These are phyloP conservation scores for Eupithecia centaureata DNA, from an alignment of 2,888 invertebrate genomes.

Conservation along the genomic window DNA sequence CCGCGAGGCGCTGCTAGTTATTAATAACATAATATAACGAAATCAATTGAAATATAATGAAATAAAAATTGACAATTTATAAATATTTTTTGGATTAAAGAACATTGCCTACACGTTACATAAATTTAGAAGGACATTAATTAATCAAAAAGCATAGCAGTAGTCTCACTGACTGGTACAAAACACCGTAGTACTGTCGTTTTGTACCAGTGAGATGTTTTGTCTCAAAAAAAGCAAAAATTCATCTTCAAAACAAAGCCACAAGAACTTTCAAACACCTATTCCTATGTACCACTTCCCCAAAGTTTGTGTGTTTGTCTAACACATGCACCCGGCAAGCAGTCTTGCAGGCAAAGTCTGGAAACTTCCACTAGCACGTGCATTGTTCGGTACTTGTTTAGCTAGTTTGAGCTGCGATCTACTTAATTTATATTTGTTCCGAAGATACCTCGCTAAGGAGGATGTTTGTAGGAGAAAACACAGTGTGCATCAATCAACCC, in stretches of 20 bases:
- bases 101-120: too few species aligned
- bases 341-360: conserved; percentile 27
- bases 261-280: conserved; percentile 8
- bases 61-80: too few species aligned
- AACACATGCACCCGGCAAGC: conserved; percentile 20
- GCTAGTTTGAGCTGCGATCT: conserved; percentile 31
- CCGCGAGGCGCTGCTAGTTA: too few species aligned
- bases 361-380: conserved; percentile 40
- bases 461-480: conserved; percentile 4
- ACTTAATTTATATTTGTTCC: conserved; percentile 34
- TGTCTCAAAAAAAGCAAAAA: background rate
- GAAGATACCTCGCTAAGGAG: background rate
- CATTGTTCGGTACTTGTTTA: conserved; percentile 38
- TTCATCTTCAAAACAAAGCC: background rate
- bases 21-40: too few species aligned
- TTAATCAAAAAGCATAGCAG: too few species aligned
- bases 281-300: background rate
- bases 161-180: too few species aligned
- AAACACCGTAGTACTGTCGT: background rate
- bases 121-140: too few species aligned
- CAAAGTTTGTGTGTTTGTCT: conserved; percentile 22
- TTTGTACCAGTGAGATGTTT: background rate
- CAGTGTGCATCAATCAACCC: background rate
- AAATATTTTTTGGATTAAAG: too few species aligned
- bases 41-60: too few species aligned